Percentiles rank a stretch among this genome's conserved stretches.
Conservation (phyloP, 2,888 invertebrate genomes). For the Polydrusus cervinus region DNA sequence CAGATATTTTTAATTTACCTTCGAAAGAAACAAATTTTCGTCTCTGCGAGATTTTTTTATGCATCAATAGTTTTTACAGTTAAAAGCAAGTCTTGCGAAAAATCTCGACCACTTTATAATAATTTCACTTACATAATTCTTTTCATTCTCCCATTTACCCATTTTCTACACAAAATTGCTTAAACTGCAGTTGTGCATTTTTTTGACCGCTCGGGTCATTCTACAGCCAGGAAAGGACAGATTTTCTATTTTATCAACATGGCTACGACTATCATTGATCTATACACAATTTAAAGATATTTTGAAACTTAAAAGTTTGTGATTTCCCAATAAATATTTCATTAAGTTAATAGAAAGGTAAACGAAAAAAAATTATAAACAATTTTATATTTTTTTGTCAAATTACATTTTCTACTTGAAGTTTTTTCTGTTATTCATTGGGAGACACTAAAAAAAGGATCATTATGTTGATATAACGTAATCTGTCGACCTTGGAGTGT, state of each 20-base stretch:
- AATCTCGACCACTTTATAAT: slow-evolving; percentile 37
- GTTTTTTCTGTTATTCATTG: background rate
- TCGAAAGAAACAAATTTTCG: no score
- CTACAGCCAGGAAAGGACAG: slow-evolving; percentile 55
- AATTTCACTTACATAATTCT: slow-evolving; percentile 62
- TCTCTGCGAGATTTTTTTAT: no score
- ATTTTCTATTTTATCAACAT: slow-evolving; percentile 55
- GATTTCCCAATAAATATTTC: slow-evolving; percentile 51
- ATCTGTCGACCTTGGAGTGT: slow-evolving; percentile 60
- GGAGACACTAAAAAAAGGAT: slow-evolving; percentile 22
- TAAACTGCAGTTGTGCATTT: slow-evolving; percentile 66
- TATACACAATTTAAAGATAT: slow-evolving; percentile 30
- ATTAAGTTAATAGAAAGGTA: no score
- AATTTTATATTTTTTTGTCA: no score
- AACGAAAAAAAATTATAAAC: no score
- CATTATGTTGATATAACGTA: slow-evolving; percentile 64
- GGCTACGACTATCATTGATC: slow-evolving; percentile 35
- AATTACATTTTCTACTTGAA: background rate
- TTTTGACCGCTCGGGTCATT: slow-evolving; percentile 45
- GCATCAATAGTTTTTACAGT: no score
- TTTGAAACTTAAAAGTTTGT: slow-evolving; percentile 9
- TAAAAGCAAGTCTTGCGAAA: background rate
- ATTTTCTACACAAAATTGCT: slow-evolving; percentile 68
- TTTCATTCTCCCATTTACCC: slow-evolving; percentile 37
- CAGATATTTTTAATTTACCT: no score